Evolutionary conservation across 2,113 vertebrate genomes (phyloP), one percentile per base, ranked within the genome.

Genomic region (Rhynchomys soricoides): DNA sequence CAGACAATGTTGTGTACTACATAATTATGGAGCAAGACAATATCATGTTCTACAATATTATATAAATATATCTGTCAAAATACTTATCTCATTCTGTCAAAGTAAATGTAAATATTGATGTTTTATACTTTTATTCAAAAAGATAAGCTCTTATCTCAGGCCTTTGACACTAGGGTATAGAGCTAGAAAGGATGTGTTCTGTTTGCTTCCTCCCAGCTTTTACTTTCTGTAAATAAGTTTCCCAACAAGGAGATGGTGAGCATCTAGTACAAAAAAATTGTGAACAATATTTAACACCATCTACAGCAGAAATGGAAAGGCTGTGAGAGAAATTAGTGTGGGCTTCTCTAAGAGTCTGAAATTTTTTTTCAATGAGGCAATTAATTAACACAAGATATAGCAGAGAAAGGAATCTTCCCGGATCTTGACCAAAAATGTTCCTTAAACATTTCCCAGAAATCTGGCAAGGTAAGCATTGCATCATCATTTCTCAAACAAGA

Each of bases 341-440:
- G 71, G 43, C 34, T 78, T 68, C 78, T 71, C 29, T 90, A 52
- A 5, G 19, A 83, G 43, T 93, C 52, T 70, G 45, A 96, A 96
- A 45, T 45, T 59, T 96, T 77, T 34, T 19, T n/a, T 94, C 79
- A 59, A 92, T 52, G 66, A 82, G 26, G 40, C 93, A 59, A 79
- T 93, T 92, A 88, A 96, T 94, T 88, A 96, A 92, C 22, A 26
- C 43, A 74, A 62, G 62, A 29, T 21, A 74, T 59, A 73, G 70
- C 64, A 93, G 82, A 73, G 26, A 94, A 94, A 55, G 50, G 31
- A 74, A 86, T 90, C 34, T 90, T 40, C 71, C 77, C 9, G 64
- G 62, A 83, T 89, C 68, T 74, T 83, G 55, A 73, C 86, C 94
- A 96, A 86, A 40, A 97, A 89, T 48, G 62, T 31, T 79, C 73